Evolutionary conservation across 2,797 vertebrate species (phyloP).

Genomic region (Hippopotamyrus pictus): DNA sequence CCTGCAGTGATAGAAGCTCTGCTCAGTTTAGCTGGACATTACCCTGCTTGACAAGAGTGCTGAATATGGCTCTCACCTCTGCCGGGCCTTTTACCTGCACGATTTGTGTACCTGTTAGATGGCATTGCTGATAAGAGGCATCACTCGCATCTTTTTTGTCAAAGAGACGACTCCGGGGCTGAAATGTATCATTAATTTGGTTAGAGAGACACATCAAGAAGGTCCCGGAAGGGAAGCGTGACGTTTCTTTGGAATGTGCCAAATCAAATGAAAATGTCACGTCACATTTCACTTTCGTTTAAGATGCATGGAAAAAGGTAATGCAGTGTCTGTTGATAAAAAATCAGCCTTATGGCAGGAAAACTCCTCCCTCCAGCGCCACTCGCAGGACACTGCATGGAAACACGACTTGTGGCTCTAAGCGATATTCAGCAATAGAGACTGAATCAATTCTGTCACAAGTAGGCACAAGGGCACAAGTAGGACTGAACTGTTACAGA

Average conservation of each 20-base stretch:
- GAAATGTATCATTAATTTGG: conserved; percentile 14
- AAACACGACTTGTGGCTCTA: not conserved
- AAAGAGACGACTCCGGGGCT: not conserved
- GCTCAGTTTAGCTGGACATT: not conserved
- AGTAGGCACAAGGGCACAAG: not conserved
- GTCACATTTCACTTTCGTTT: conserved; percentile 1
- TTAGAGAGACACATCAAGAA: not conserved
- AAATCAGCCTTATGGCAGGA: not conserved
- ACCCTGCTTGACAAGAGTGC: not conserved
- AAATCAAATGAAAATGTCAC: conserved; percentile 17
- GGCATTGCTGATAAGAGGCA: not conserved
- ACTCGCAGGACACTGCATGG: not conserved
- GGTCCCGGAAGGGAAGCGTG: not conserved
- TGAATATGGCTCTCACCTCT: not conserved
- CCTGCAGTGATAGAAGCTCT: not conserved
- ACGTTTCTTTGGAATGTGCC: not conserved
- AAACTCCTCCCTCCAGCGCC: not conserved
- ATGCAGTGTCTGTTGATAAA: not conserved
- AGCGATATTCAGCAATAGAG: not conserved
- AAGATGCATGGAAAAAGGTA: not conserved
- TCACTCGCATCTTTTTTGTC: not conserved
- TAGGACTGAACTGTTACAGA: not conserved
- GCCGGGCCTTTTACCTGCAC: not conserved
- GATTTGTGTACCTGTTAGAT: not conserved
- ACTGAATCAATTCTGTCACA: not conserved